Percentiles rank a stretch among this genome's conserved stretches.
phyloP scores from a whole-genome alignment of 2,113 vertebrate species.

The Micromys minutus region DNA sequence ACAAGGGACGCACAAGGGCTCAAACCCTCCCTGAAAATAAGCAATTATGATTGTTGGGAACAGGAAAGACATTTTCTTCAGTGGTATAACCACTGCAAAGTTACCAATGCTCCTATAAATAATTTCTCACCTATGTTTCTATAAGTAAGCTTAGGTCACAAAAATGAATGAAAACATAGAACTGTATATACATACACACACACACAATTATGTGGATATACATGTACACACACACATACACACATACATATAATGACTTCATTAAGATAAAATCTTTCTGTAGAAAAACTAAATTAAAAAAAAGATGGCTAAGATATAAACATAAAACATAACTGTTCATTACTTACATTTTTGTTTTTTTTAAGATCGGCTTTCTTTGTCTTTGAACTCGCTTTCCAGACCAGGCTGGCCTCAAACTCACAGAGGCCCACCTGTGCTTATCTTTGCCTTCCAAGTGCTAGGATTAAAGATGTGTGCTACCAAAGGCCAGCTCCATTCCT shows the following conservation, averaged over 20 bases:
- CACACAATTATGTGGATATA: not conserved
- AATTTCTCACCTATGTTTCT: not conserved
- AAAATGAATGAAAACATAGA: not conserved
- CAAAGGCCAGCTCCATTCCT: not conserved
- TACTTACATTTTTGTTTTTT: not conserved
- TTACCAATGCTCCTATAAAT: not conserved
- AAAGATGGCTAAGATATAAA: not conserved
- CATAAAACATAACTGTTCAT: conserved; percentile 4
- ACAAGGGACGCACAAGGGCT: not conserved
- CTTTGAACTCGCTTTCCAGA: not conserved
- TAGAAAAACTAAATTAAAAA: conserved; percentile 44
- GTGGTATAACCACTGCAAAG: not conserved
- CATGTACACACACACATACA: not conserved
- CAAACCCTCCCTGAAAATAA: not conserved
- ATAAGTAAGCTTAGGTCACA: not conserved
- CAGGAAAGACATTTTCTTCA: not conserved
- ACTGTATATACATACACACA: not conserved
- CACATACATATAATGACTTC: not conserved
- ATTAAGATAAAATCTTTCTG: not conserved
- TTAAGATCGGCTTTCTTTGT: too few species aligned
- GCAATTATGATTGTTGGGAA: not conserved
- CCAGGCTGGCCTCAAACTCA: not conserved
- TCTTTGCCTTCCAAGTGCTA: not conserved
- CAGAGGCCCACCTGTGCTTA: not conserved
- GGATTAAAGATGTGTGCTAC: not conserved